Percentiles rank a stretch among this genome's conserved stretches.
phyloP scores from a whole-genome alignment of 2,888 invertebrate genomes.

The Urechis unicinctus region DNA sequence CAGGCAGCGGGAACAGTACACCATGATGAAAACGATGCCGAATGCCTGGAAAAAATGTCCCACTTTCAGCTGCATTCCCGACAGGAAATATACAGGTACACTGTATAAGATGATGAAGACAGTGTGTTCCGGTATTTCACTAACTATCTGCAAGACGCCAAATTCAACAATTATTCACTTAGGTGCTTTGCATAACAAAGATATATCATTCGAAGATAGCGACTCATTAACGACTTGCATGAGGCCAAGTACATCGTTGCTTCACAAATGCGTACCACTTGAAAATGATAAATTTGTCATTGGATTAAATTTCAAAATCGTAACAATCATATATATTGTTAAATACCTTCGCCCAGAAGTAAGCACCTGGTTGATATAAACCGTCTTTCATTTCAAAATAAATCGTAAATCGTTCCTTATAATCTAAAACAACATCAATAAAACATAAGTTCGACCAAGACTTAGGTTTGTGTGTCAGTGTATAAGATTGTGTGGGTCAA shows the following conservation, averaged over 20 bases:
- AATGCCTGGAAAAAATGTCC: conserved; percentile 28
- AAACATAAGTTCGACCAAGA: neutral
- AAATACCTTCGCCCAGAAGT: conserved; percentile 37
- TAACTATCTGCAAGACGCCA: conserved; percentile 31
- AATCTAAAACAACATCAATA: conserved; percentile 23
- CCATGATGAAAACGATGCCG: conserved; percentile 28
- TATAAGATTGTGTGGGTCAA: too few species aligned
- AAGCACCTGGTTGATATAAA: conserved; percentile 30
- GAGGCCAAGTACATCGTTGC: too few species aligned
- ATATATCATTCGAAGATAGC: too few species aligned
- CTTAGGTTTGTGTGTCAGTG: too few species aligned
- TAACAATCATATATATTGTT: neutral
- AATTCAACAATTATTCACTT: too few species aligned
- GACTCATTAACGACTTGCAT: too few species aligned
- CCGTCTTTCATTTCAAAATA: conserved; percentile 37
- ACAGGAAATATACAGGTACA: conserved; percentile 35
- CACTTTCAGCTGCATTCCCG: conserved; percentile 28
- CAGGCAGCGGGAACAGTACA: conserved; percentile 31
- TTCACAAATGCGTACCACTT: too few species aligned
- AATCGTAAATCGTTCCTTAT: conserved; percentile 30
- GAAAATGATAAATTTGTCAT: too few species aligned
- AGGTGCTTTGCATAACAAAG: too few species aligned
- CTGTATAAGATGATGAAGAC: conserved; percentile 30
- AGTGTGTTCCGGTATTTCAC: conserved; percentile 36
- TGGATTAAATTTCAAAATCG: too few species aligned